Evolutionary conservation across 2,797 vertebrate genomes (phyloP).

Genomic region (Myotis findleyi): DNA sequence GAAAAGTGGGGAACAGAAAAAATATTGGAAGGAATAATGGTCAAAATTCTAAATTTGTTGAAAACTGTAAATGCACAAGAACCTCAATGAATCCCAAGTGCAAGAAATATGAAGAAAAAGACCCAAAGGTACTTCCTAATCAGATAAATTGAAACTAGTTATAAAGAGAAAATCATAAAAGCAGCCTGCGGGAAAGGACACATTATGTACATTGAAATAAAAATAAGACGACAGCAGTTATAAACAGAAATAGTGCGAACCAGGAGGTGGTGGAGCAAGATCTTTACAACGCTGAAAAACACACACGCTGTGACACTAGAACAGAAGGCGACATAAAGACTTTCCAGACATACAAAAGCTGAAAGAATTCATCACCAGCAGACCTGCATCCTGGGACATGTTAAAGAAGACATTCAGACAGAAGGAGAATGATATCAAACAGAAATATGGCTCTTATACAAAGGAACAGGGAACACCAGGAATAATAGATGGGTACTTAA

Average conservation of each 20-base stretch:
- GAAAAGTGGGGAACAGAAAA: not conserved
- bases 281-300: not conserved
- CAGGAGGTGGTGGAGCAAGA: not conserved
- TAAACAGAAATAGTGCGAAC: not conserved
- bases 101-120: not conserved
- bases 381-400: not conserved
- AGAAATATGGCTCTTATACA: not conserved
- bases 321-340: not conserved
- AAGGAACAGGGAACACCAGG: not conserved
- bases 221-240: not conserved
- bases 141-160: not conserved
- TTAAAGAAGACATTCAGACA: not conserved
- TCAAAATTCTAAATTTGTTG: not conserved
- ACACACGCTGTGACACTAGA: not conserved
- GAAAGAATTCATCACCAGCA: not conserved
- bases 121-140: not conserved
- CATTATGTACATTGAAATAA: not conserved
- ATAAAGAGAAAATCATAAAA: not conserved
- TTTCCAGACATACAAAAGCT: not conserved
- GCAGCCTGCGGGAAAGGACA: not conserved
- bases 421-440: not conserved
- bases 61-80: not conserved
- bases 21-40: not conserved
- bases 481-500: not conserved
- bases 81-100: not conserved